Conservation (phyloP, 1,140 invertebrate species). For the Portunus trituberculatus region DNA sequence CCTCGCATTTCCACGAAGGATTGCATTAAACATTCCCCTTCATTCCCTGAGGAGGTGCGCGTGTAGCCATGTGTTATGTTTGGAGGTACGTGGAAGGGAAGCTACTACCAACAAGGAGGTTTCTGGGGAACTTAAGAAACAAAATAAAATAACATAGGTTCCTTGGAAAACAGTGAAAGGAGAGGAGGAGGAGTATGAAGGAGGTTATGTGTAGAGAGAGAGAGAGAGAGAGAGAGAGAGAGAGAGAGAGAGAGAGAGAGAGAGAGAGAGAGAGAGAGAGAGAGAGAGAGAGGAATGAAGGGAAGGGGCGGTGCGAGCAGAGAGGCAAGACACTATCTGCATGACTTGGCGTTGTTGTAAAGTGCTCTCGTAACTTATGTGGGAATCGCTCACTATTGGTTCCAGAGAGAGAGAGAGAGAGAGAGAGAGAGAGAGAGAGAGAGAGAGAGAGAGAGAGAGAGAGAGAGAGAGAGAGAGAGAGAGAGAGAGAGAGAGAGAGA, state of each 20-base stretch:
- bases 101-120: no score
- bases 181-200: not conserved
- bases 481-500: not conserved
- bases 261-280: not conserved
- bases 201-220: not conserved
- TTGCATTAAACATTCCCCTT: no score
- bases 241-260: not conserved
- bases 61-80: no score
- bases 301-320: not conserved
- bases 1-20: no score
- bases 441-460: not conserved
- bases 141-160: not conserved
- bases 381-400: no score
- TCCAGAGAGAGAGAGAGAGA: not conserved
- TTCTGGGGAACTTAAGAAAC: not conserved
- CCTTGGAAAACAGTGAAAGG: not conserved
- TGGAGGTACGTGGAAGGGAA: no score
- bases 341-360: no score
- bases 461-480: not conserved
- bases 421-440: not conserved
- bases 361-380: no score
- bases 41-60: no score
- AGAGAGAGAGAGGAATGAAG: not conserved
- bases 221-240: constrained; percentile 22
- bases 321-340: not conserved